These are phyloP conservation scores for Umimayanthus chanpuru DNA, from an alignment of 92 coral and sea anemone species.

Conservation along the genomic window DNA sequence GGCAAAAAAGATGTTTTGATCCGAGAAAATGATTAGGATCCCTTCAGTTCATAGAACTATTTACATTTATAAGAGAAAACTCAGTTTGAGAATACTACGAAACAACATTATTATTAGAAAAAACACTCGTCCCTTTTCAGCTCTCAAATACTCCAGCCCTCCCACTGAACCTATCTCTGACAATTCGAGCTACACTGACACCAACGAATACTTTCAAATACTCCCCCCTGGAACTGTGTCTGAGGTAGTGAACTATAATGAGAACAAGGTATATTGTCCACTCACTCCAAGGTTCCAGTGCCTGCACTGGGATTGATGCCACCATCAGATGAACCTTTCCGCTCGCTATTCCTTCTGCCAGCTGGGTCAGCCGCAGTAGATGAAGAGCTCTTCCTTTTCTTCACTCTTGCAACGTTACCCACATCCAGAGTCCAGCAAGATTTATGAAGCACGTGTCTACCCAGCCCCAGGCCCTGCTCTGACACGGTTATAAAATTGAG, in stretches of 20 bases:
- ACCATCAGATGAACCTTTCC: conserved; percentile 41
- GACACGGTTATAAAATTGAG: conserved; percentile 88
- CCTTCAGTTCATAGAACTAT: too few species aligned
- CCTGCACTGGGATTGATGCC: conserved; percentile 64
- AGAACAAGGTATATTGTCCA: neutral
- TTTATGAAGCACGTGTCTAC: conserved; percentile 70
- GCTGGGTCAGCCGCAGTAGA: conserved; percentile 65
- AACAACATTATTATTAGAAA: too few species aligned
- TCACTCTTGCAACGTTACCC: conserved; percentile 71
- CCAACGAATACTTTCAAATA: too few species aligned
- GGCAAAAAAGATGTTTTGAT: too few species aligned
- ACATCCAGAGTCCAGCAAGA: conserved; percentile 87
- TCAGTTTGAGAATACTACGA: too few species aligned
- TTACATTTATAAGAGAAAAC: too few species aligned
- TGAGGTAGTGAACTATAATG: too few species aligned
- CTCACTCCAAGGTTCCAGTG: conserved; percentile 74
- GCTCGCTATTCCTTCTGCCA: conserved; percentile 13
- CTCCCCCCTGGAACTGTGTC: neutral
- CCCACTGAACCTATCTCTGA: too few species aligned
- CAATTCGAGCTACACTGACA: too few species aligned
- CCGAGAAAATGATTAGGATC: too few species aligned
- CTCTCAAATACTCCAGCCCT: too few species aligned
- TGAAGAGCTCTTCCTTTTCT: conserved; percentile 53
- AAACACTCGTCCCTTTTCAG: too few species aligned
- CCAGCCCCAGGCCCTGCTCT: conserved; percentile 70